Base-by-base conservation (phyloP, 2,888 invertebrate genomes). In the Caenorhabditis japonica region DNA sequence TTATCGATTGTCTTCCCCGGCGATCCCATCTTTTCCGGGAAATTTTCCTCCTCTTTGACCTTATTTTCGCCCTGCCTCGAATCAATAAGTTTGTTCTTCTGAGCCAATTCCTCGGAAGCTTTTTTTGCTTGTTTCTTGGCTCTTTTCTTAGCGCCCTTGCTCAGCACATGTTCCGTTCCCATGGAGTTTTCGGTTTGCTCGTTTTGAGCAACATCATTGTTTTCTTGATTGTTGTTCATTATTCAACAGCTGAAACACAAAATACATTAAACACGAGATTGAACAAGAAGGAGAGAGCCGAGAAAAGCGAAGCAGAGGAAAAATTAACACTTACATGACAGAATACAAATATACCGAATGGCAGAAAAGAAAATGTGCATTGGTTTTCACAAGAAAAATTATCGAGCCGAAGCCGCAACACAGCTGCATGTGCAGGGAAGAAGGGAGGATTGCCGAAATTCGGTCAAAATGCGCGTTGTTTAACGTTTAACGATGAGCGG, bases 71-170 rank as follows among this genome's bases (percentile, higher is more conserved):
- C n/a, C n/a, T n/a, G n/a, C n/a, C n/a, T n/a, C n/a, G n/a, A n/a
- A n/a, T n/a, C n/a, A n/a, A n/a, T n/a, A n/a, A n/a, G n/a, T n/a
- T n/a, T n/a, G 30, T 7, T 30, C 30, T 30, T 30, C 10, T 30
- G 30, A 5, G 5, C 10, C 30, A 30, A 10, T 10, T 30, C 30
- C 21, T 51, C 56, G 0, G 66, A 46, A 17, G 39, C 49, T 17
- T 55, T 56, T 25, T 58, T 66, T 17, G 55, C 55, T 23, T 56
- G 41, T 10, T 66, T 66, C 21, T 66, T 66, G n/a, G 66, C 66
- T 36, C 44, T 49, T 34, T 43, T 66, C 36, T 66, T 66, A 13
- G 56, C 56, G 25, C 66, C 47, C 41, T 51, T 66, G 43, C 66
- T 64, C 62, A 64, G 13, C 12, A 39, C 17, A 1, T 8, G 43